phyloP scores from a whole-genome alignment of 2,888 invertebrate genomes.

The Eupithecia inturbata region DNA sequence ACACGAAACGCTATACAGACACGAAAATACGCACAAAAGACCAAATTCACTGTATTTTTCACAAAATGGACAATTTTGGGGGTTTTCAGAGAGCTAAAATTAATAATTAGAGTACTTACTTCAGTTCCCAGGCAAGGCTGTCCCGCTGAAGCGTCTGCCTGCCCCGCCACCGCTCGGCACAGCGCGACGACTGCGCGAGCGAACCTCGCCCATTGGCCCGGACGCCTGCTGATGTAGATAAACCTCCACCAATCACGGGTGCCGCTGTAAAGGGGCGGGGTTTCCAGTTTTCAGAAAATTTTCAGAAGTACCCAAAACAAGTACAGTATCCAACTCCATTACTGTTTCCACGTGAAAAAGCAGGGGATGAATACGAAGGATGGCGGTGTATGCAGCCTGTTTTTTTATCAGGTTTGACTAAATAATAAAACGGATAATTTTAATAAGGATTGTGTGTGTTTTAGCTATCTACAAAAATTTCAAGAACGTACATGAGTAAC shows the following conservation, averaged over 20 bases:
- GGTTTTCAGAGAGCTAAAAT: slow-evolving; percentile 18
- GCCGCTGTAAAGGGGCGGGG: slow-evolving; percentile 75
- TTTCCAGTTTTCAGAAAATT: slow-evolving; percentile 80
- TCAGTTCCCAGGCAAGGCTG: slow-evolving; percentile 76
- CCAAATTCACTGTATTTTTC: neutral
- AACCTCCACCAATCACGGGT: slow-evolving; percentile 67
- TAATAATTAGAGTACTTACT: slow-evolving; percentile 62
- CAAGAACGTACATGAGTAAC: neutral
- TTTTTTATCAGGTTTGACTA: slow-evolving; percentile 16
- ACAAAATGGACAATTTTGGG: neutral
- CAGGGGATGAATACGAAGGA: slow-evolving; percentile 46
- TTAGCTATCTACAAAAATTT: neutral
- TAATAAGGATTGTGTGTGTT: neutral
- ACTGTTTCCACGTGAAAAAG: slow-evolving; percentile 60
- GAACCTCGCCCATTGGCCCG: slow-evolving; percentile 71
- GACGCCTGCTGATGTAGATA: slow-evolving; percentile 66
- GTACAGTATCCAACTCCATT: slow-evolving; percentile 60
- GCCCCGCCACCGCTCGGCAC: slow-evolving; percentile 70
- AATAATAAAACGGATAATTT: neutral
- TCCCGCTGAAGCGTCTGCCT: slow-evolving; percentile 75
- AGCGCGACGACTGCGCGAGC: slow-evolving; percentile 79
- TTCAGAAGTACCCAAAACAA: slow-evolving; percentile 72
- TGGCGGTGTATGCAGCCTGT: slow-evolving; percentile 31
- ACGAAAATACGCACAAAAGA: slow-evolving; percentile 3
- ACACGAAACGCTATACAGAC: neutral